Evolutionary conservation across 2,113 vertebrate genomes (phyloP).

Genomic region (Sclerurus mexicanus): DNA sequence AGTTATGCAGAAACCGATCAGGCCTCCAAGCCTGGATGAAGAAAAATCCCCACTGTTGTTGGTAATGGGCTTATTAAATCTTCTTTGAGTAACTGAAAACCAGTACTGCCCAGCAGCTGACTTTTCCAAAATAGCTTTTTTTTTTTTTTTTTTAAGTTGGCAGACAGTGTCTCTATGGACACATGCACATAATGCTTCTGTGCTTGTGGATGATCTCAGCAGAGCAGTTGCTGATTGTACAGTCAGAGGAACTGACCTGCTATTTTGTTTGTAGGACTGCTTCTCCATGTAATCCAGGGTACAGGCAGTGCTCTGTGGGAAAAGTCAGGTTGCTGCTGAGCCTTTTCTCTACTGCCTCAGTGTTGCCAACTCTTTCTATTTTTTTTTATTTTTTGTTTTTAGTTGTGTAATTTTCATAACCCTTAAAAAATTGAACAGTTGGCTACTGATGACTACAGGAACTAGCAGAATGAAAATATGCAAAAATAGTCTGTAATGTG

Average conservation of each 20-base stretch:
- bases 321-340: background rate
- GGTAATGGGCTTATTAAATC: background rate
- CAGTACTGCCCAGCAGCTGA: conserved; percentile 20
- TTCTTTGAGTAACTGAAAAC: background rate
- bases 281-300: background rate
- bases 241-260: background rate
- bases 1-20: background rate
- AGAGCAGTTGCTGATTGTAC: background rate
- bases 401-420: background rate
- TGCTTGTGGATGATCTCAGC: conserved; percentile 26
- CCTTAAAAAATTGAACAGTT: background rate
- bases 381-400: background rate
- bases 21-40: background rate
- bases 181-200: background rate
- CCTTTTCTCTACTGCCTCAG: background rate
- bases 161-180: background rate
- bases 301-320: background rate
- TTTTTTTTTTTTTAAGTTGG: background rate
- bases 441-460: background rate
- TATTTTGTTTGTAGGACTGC: background rate
- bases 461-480: background rate
- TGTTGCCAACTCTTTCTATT: background rate
- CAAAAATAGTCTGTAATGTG: background rate
- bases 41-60: background rate
- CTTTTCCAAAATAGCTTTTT: background rate